Base-by-base conservation (phyloP, 2,888 invertebrate species). In the Xylota segnis region DNA sequence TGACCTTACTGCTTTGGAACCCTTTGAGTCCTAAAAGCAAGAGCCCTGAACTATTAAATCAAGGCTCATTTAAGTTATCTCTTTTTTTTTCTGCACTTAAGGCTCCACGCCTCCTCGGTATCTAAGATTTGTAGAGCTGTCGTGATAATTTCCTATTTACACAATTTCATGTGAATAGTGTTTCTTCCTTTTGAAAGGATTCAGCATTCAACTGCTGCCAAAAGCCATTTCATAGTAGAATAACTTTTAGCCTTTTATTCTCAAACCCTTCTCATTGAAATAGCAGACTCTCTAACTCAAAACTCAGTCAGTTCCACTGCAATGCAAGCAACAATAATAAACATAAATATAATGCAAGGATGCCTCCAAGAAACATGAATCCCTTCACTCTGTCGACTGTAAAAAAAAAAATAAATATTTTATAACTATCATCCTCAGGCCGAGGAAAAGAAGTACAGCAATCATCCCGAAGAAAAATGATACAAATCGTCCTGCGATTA, bases 401-500 rank as follows among this genome's bases (percentile, higher is more conserved):
- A 6, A 29, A 50, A 16, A 23, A 29, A 40, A 29, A 58, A 59
- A 29, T 61, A 52, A 32, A 27, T 18, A 68, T 27, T 61, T 75
- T 76, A 76, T 70, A 72, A 29, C 63, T 63, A 59, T 70, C 61
- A 14, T 54, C 59, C 66, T 47, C 29, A 23, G 47, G 74, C 54
- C 47, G 40, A 78, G 54, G 27, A 50, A 40, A 52, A 54, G n/a
- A 52, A 70, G 9, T 65, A 65, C 65, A 58, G 56, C 58, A 75
- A 68, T 81, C 68, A 76, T 71, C 61, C 32, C 40, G n/a, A 65
- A 54, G 58, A 81, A 84, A 84, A 43, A 52, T 54, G 59, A 59
- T 76, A 81, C 84, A 86, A 86, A 86, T 81, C 81, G 83, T 84
- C 79, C 58, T 74, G 59, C 75, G 56, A 71, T 86, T 76, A 76